These are phyloP conservation scores for Anseranas semipalmata DNA, from an alignment of 2,113 vertebrate species.

Conservation along the genomic window DNA sequence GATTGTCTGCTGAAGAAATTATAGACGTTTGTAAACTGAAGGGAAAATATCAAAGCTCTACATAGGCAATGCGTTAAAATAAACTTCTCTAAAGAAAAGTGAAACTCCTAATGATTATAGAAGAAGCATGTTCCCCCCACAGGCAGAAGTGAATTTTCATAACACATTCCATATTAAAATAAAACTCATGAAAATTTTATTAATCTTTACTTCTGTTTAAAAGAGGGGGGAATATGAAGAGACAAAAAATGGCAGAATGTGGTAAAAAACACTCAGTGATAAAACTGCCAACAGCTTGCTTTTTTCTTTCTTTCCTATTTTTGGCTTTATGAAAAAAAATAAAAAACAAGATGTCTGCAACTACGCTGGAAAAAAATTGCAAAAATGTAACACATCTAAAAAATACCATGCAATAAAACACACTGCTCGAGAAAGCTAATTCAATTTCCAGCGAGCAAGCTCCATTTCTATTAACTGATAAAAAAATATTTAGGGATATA, in stretches of 20 bases:
- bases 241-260: neutral
- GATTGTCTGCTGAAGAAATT: conserved; percentile 68
- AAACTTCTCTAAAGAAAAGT: neutral
- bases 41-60: neutral
- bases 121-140: neutral
- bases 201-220: neutral
- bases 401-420: conserved; percentile 18
- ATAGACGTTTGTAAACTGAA: conserved; percentile 30
- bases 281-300: conserved; percentile 52
- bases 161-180: neutral
- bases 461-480: conserved; percentile 1
- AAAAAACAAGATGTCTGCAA: conserved; percentile 39
- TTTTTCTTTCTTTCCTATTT: conserved; percentile 42
- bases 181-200: neutral
- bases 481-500: neutral
- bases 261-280: neutral
- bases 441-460: neutral
- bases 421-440: conserved; percentile 4
- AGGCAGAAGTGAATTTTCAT: neutral
- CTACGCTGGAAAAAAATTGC: neutral
- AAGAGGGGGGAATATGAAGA: neutral
- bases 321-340: neutral
- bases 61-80: neutral
- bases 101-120: neutral
- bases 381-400: conserved; percentile 22